Percentiles rank a stretch among this genome's conserved stretches.
Evolutionary conservation across 2,888 invertebrate genomes (phyloP).

Genomic region (Eupithecia inturbata): DNA sequence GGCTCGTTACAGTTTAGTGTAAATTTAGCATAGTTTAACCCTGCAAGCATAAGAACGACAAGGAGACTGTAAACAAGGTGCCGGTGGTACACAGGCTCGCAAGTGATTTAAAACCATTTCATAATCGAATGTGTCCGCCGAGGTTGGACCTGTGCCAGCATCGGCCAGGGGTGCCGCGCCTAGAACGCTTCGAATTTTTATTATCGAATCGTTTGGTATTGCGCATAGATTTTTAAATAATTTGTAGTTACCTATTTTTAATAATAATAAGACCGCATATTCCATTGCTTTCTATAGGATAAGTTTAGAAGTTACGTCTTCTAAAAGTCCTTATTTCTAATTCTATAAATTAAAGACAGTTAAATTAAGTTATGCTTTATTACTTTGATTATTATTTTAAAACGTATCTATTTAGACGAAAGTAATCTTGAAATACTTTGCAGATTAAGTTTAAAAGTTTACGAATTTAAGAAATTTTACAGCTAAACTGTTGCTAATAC

Average conservation of each 20-base stretch:
- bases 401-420: neutral
- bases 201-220: too few species aligned
- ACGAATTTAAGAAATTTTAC: neutral
- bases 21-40: conserved; percentile 40
- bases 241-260: too few species aligned
- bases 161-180: conserved; percentile 47
- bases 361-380: neutral
- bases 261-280: too few species aligned
- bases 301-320: too few species aligned
- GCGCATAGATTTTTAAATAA: neutral
- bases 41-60: conserved; percentile 51
- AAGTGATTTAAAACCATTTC: conserved; percentile 75
- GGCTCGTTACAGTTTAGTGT: conserved; percentile 41
- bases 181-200: neutral
- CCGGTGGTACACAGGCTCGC: conserved; percentile 56
- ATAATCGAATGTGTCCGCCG: conserved; percentile 63
- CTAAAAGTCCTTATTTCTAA: neutral
- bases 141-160: conserved; percentile 9
- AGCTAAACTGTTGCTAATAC: neutral
- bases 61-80: conserved; percentile 64
- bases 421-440: too few species aligned
- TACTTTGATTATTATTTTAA: neutral
- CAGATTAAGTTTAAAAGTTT: neutral
- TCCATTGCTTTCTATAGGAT: too few species aligned
- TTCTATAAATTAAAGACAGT: too few species aligned